A percentile compares a stretch with the other conserved stretches of the same genome.
phyloP scores from a whole-genome alignment of 2,797 vertebrate species.

The Hyperoplus lanceolatus region DNA sequence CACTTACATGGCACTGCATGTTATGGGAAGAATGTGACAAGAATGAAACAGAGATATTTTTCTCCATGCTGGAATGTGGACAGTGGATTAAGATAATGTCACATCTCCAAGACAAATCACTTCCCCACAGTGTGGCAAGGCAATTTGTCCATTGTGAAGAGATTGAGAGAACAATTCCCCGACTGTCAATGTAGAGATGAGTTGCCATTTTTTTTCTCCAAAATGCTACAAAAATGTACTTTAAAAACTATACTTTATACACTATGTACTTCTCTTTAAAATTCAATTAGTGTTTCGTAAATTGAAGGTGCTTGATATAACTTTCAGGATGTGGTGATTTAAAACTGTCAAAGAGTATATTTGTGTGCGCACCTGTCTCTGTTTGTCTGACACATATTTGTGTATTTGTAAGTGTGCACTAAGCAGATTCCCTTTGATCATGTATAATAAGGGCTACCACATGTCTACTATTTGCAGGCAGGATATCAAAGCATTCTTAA shows the following conservation, averaged over 20 bases:
- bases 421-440: not conserved
- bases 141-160: conserved; percentile 55
- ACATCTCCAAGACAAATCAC: conserved; percentile 65
- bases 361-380: not conserved
- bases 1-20: conserved; percentile 2
- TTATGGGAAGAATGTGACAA: conserved; percentile 26
- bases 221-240: not conserved
- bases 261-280: too few relatives aligned
- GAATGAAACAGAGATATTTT: conserved; percentile 43
- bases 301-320: not conserved
- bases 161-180: conserved; percentile 48
- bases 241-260: conserved; percentile 18
- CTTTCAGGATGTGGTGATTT: conserved; percentile 5
- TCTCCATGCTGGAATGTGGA: conserved; percentile 34
- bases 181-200: conserved; percentile 41
- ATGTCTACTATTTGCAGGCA: not conserved
- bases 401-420: conserved; percentile 24
- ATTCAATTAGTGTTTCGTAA: not conserved
- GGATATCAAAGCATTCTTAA: conserved; percentile 1
- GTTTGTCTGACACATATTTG: conserved; percentile 7
- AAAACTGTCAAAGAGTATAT: not conserved
- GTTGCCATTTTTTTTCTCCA: conserved; percentile 21
- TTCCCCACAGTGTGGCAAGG: conserved; percentile 32
- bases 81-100: conserved; percentile 64
- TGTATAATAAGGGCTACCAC: not conserved